Percentiles rank a stretch among this genome's conserved stretches.
Conservation (phyloP, 2,113 vertebrate genomes). For the Pholis gunnellus region DNA sequence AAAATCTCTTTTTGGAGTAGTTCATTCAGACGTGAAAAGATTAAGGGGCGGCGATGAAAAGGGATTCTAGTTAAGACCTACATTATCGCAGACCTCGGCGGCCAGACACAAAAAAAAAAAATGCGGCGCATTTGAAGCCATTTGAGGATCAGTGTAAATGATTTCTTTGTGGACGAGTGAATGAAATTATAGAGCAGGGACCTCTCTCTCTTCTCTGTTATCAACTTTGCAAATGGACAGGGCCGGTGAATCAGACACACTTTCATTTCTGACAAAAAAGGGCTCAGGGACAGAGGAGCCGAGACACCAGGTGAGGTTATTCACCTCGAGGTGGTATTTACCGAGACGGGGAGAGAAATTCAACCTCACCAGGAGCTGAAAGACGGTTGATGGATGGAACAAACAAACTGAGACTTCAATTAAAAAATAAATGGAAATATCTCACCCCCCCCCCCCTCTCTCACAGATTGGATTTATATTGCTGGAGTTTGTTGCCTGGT, state of each 20-base stretch:
- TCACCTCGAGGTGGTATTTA: conserved; percentile 66
- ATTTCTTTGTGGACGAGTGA: conserved; percentile 74
- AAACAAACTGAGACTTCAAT: conserved; percentile 75
- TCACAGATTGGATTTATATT: conserved; percentile 78
- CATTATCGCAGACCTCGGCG: conserved; percentile 66
- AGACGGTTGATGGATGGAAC: conserved; percentile 64
- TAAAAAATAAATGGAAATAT: conserved; percentile 80
- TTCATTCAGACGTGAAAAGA: conserved; percentile 78
- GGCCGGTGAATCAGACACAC: conserved; percentile 46
- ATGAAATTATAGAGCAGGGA: conserved; percentile 70
- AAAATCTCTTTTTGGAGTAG: conserved; percentile 78
- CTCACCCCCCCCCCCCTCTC: conserved; percentile 80
- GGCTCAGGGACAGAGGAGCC: conserved; percentile 50
- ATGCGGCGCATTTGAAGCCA: conserved; percentile 59
- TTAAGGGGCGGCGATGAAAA: conserved; percentile 78
- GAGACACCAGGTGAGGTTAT: conserved; percentile 56
- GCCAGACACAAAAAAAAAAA: conserved; percentile 45
- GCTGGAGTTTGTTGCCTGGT: conserved; percentile 72
- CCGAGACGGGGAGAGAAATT: conserved; percentile 29
- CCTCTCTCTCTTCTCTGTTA: conserved; percentile 31
- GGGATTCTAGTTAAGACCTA: conserved; percentile 78
- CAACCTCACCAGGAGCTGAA: conserved; percentile 25
- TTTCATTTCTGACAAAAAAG: conserved; percentile 58
- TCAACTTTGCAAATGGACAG: conserved; percentile 66
- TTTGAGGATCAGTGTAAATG: conserved; percentile 69